Base-by-base conservation (phyloP, 2,113 vertebrate species). In the Lutjanus erythropterus region DNA sequence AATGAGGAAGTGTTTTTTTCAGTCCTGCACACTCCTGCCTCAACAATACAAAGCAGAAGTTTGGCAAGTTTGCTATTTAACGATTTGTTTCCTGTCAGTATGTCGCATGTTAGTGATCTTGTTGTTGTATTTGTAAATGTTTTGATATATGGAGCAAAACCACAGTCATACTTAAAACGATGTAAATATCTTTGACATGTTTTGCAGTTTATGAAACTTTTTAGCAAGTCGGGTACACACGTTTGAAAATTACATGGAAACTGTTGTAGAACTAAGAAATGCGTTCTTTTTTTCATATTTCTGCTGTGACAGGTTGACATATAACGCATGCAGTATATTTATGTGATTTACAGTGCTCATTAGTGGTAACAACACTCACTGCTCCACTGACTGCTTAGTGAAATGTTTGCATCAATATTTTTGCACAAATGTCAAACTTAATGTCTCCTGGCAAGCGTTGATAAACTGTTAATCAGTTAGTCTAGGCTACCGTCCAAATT, bases 1-100 rank as follows among this genome's bases (percentile, higher is more conserved):
- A 56, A 55, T 14, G 2, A 74, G 39, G 71, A 69, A 75, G 39
- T 75, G 46, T 3, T 44, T 53, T 35, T 9, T 39, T 29, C 35
- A 53, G 35, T 4, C 10, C 21, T 46, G 4, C 44, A 60, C n/a
- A 4, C 23, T 37, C 31, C n/a, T 46, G 9, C n/a, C 56, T 37
- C 2, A 19, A 49, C 41, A 21, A n/a, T 33, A 33, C 19, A 2
- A 27, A 50, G 71, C 42, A 49, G 41, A 46, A 11, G 70, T 37
- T 25, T 5, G 49, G 41, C 18, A 31, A 29, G 33, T 62, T 29
- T n/a, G 23, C 12, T 8, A 23, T 47, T 71, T 23, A 16, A 29
- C 25, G 27, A 72, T 49, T 33, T 58, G 31, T 21, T 23, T 31
- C 39, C 8, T 27, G 10, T 46, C 6, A 46, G 4, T 46, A 46